phyloP scores from a whole-genome alignment of 2,888 invertebrate species.

The Phyto melanocephala region DNA sequence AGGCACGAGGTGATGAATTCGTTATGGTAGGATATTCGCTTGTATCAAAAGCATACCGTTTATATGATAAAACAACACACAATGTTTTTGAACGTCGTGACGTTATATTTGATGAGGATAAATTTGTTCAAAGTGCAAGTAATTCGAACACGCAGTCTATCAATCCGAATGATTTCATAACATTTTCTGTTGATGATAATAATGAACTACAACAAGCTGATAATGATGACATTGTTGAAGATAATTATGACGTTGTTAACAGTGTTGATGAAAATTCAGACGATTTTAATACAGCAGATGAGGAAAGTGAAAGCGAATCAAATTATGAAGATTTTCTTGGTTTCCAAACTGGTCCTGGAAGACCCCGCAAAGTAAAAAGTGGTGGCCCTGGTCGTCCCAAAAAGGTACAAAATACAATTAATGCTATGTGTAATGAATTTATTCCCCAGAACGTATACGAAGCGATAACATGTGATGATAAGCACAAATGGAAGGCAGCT shows the following conservation, averaged over 20 bases:
- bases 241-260: too few species aligned
- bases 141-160: not conserved
- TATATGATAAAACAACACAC: too few species aligned
- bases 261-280: too few species aligned
- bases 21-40: conserved; percentile 37
- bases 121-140: too few species aligned
- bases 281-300: conserved; percentile 11
- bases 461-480: conserved; percentile 41
- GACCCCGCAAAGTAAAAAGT: conserved; percentile 26
- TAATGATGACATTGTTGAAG: too few species aligned
- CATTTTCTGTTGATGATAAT: too few species aligned
- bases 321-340: conserved; percentile 6
- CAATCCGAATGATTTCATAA: too few species aligned
- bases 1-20: conserved; percentile 36
- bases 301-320: not conserved
- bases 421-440: conserved; percentile 13
- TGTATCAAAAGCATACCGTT: too few species aligned
- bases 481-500: conserved; percentile 55
- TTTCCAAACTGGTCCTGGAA: conserved; percentile 1
- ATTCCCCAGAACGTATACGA: conserved; percentile 50
- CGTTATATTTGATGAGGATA: conserved; percentile 42
- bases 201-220: too few species aligned
- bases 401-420: conserved; percentile 52
- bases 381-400: conserved; percentile 41
- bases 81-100: conserved; percentile 39